Base-by-base conservation (phyloP, 1,140 invertebrate species). In the Nasonia vitripennis region DNA sequence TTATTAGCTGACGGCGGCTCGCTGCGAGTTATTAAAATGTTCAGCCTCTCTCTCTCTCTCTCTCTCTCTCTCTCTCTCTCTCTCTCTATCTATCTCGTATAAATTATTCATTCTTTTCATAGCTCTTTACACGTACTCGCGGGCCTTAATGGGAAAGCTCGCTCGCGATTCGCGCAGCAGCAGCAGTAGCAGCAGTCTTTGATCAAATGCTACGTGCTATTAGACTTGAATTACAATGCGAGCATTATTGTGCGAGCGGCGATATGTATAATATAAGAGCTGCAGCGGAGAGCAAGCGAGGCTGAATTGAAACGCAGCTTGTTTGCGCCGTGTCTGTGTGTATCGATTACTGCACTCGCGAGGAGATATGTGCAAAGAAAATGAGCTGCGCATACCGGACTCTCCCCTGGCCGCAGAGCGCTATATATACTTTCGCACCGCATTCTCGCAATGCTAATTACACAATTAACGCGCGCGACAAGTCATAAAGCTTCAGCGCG, bases 181-280 rank as follows among this genome's bases (percentile, higher is more conserved):
- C 71, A 20, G 14, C 41, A 37, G 73, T 55, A 27, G 27, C 71
- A 20, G 14, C 41, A 37, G 73, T 55, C 78, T 80, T 86, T 74
- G 83, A 86, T 86, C 68, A 78, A 86, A 83, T 31, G 81, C 79
- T 83, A 83, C 85, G 68, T 74, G 85, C 79, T 86, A 83, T 83
- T 83, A 83, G 81, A 79, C 77, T 86, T 75, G 80, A 86, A 86
- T 86, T 86, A 86, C 79, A 83, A 80, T 86, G 81, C 51, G 51
- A 55, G 12, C 51, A 86, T 75, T 82, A 79, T 86, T 83, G 85
- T 74, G 27, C 27, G 27, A 27, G 27, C 27, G 77, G 74, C 75
- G 70, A 86, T 79, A 79, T 62, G 4, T n/a, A 7, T 62, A 17
- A 45, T 55, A 55, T 55, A 17, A 55, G 51, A 11, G 45, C 9